Evolutionary conservation across 2,888 invertebrate genomes (phyloP).

Genomic region (Ectemnius continuus): DNA sequence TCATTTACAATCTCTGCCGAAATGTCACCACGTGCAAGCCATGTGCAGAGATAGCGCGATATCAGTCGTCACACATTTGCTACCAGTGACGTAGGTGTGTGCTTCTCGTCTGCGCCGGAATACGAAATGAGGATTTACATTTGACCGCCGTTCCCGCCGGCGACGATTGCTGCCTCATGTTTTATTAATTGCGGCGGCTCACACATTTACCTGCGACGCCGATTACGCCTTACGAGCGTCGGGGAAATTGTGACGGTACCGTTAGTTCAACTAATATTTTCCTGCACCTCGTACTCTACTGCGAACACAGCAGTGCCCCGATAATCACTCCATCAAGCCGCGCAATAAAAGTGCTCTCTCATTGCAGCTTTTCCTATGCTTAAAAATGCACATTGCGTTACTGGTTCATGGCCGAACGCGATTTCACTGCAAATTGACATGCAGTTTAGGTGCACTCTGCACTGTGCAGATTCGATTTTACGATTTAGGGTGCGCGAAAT

Average conservation of each 20-base stretch:
- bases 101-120: not conserved
- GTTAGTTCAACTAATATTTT: not conserved
- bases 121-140: slow-evolving; percentile 1
- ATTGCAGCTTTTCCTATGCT: too few species aligned
- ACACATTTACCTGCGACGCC: not conserved
- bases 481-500: too few species aligned
- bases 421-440: too few species aligned
- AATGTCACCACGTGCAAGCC: not conserved
- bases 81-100: slow-evolving; percentile 1
- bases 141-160: not conserved
- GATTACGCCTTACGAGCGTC: not conserved
- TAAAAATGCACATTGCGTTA: too few species aligned
- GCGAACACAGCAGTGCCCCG: not conserved
- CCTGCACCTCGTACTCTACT: not conserved
- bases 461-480: too few species aligned
- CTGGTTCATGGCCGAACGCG: too few species aligned
- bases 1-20: not conserved
- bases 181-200: slow-evolving; percentile 3
- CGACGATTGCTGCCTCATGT: slow-evolving; percentile 4
- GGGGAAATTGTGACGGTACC: not conserved
- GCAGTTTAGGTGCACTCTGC: too few species aligned
- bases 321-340: not conserved
- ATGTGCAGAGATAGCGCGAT: slow-evolving; percentile 3
- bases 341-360: too few species aligned
- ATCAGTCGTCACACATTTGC: not conserved